Conservation (phyloP, 2,797 vertebrate species). For the Vespertilio murinus region DNA sequence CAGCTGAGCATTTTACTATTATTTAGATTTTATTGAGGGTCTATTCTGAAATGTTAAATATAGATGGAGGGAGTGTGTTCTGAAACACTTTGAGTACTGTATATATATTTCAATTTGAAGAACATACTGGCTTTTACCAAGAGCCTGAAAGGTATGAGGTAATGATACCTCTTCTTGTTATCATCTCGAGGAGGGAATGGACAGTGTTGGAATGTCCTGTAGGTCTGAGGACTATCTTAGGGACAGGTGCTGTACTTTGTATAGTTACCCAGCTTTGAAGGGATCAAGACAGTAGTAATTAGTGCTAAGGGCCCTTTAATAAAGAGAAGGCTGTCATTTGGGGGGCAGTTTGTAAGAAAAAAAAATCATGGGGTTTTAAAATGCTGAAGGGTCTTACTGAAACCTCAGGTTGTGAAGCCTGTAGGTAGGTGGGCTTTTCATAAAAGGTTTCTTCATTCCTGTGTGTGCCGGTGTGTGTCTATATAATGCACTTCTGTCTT, state of each 20-base stretch:
- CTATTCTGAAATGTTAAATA: neutral
- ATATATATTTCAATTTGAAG: neutral
- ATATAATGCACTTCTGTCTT: neutral
- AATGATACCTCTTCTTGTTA: neutral
- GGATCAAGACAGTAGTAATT: neutral
- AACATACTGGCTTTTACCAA: neutral
- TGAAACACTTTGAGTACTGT: neutral
- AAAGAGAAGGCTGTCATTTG: neutral
- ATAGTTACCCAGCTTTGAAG: neutral
- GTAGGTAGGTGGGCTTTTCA: neutral
- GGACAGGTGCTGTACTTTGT: neutral
- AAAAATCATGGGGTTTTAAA: neutral
- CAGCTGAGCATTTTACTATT: conserved; percentile 8
- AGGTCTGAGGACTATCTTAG: neutral
- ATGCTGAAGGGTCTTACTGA: neutral
- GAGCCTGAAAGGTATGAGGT: neutral
- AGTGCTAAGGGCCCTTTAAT: neutral
- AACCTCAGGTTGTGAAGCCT: neutral
- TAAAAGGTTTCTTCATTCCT: neutral
- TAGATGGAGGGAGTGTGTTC: neutral
- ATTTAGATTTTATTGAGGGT: conserved; percentile 45
- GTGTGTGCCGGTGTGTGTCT: neutral
- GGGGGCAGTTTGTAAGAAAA: neutral
- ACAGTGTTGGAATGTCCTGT: neutral
- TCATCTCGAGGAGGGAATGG: neutral